Percentiles rank a stretch among this genome's conserved stretches.
phyloP scores from a whole-genome alignment of 1,140 invertebrate species.

The Ostrea denselamellosa region DNA sequence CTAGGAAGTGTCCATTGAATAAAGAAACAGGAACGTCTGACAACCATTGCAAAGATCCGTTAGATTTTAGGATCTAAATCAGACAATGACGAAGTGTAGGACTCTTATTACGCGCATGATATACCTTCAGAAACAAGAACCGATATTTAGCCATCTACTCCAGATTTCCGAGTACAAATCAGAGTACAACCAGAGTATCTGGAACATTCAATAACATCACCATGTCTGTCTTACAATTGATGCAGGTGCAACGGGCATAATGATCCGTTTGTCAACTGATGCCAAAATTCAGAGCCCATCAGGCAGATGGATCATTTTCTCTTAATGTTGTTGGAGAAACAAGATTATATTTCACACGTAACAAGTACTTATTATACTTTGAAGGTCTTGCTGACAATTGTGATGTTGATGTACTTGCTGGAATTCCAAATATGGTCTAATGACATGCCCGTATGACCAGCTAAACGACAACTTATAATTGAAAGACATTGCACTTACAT shows the following conservation, averaged over 20 bases:
- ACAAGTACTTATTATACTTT: constrained; percentile 37
- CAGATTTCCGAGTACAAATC: not conserved
- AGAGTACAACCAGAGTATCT: constrained; percentile 41
- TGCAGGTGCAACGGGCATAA: too few species aligned
- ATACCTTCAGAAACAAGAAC: too few species aligned
- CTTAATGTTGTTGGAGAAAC: constrained; percentile 52
- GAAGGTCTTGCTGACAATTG: constrained; percentile 53
- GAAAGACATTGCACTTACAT: not conserved
- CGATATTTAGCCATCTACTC: too few species aligned
- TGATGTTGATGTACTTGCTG: constrained; percentile 50
- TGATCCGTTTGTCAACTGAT: not conserved
- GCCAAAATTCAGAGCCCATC: constrained; percentile 12
- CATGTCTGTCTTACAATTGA: constrained; percentile 4
- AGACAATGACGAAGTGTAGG: too few species aligned
- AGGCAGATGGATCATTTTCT: constrained; percentile 50
- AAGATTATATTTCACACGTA: constrained; percentile 13
- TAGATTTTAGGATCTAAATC: constrained; percentile 1
- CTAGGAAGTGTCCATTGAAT: constrained; percentile 46
- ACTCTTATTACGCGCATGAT: not conserved
- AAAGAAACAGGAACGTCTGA: constrained; percentile 48
- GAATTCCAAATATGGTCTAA: constrained; percentile 54
- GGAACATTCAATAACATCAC: constrained; percentile 7
- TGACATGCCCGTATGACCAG: constrained; percentile 11
- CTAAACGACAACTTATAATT: constrained; percentile 37
- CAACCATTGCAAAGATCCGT: constrained; percentile 41